Conservation (phyloP, 2,113 vertebrate species). For the Cephalopholis sonnerati region DNA sequence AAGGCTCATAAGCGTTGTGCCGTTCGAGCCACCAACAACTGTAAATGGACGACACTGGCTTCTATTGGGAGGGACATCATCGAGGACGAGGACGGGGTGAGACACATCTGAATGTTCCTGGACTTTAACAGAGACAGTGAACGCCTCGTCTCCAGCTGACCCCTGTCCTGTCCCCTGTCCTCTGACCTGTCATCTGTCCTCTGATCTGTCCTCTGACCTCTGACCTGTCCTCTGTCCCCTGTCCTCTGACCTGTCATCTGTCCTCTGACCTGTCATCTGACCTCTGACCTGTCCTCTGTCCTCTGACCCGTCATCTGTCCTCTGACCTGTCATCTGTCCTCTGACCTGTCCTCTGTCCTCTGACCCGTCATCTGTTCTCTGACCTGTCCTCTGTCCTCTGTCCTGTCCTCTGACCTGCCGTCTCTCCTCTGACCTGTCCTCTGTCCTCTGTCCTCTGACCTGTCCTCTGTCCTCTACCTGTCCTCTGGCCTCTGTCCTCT, state of each 20-base stretch:
- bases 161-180: not conserved
- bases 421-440: no score
- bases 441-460: not conserved
- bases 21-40: slow-evolving; percentile 95
- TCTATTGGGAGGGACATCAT: slow-evolving; percentile 98
- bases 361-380: no score
- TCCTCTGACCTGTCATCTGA: no score
- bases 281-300: no score
- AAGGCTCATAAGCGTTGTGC: slow-evolving; percentile 98
- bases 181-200: not conserved
- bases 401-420: no score
- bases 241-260: no score
- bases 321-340: no score
- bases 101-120: slow-evolving; percentile 26
- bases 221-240: no score
- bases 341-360: no score
- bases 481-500: slow-evolving; percentile 7
- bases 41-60: slow-evolving; percentile 98
- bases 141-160: not conserved
- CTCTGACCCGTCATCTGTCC: no score
- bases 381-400: no score
- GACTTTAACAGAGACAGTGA: not conserved
- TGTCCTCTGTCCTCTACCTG: slow-evolving; percentile 13
- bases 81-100: slow-evolving; percentile 98
- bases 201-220: no score